These are phyloP conservation scores for Brenthis daphne DNA, from an alignment of 2,888 invertebrate species.

Conservation along the genomic window DNA sequence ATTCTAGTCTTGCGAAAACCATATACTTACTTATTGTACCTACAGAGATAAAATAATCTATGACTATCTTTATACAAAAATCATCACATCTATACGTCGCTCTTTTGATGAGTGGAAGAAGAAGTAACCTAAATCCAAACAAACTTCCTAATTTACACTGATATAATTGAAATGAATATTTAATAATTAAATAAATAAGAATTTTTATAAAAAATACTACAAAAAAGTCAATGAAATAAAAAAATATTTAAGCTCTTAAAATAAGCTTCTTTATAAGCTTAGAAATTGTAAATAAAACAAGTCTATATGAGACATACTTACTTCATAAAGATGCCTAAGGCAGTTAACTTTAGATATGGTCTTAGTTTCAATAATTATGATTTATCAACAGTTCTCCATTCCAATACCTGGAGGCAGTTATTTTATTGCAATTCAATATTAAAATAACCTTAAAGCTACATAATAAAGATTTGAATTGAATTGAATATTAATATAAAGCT, in stretches of 20 bases:
- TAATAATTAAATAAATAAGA: too few relatives aligned
- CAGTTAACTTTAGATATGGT: slow-evolving; percentile 29
- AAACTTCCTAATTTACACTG: too few relatives aligned
- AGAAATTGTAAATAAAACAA: slow-evolving; percentile 33
- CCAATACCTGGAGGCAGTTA: slow-evolving; percentile 17
- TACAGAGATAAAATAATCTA: too few relatives aligned
- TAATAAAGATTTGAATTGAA: background rate
- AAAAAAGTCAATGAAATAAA: background rate
- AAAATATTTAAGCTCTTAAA: background rate
- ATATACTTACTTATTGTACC: too few relatives aligned
- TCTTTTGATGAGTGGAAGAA: too few relatives aligned
- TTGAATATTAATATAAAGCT: slow-evolving; percentile 11
- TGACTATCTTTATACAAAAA: too few relatives aligned
- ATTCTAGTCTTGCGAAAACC: too few relatives aligned
- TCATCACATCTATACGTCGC: too few relatives aligned
- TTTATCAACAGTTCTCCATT: slow-evolving; percentile 21
- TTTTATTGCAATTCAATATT: slow-evolving; percentile 15
- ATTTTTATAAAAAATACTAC: background rate
- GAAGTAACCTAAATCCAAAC: too few relatives aligned
- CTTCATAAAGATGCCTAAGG: slow-evolving; percentile 36
- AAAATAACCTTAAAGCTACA: slow-evolving; percentile 1
- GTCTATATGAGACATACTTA: slow-evolving; percentile 35
- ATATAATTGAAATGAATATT: too few relatives aligned
- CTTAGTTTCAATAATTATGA: slow-evolving; percentile 24
- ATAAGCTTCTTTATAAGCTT: background rate